A percentile compares a stretch with the other conserved stretches of the same genome.
phyloP scores from a whole-genome alignment of 2,113 vertebrate species.

The Tachuris rubrigastra region DNA sequence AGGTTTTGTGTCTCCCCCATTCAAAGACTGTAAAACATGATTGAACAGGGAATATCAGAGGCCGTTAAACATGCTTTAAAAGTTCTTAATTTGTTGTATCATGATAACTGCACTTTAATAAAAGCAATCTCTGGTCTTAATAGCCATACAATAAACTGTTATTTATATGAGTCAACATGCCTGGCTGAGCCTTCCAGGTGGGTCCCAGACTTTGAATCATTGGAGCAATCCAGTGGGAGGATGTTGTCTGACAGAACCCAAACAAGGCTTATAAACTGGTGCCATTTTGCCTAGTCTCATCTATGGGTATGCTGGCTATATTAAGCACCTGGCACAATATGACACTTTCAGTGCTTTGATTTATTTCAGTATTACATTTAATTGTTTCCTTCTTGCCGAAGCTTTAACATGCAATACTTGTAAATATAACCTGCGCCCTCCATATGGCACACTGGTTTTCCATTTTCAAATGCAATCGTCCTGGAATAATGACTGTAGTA shows the following conservation, averaged over 20 bases:
- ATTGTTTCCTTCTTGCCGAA: constrained; percentile 85
- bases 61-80: constrained; percentile 77
- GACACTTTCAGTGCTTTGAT: constrained; percentile 72
- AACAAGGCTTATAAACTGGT: constrained; percentile 55
- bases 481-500: constrained; percentile 83
- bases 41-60: constrained; percentile 68
- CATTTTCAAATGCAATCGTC: constrained; percentile 84
- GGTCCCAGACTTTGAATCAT: constrained; percentile 73
- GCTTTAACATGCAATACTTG: constrained; percentile 80
- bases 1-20: constrained; percentile 35
- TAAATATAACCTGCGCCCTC: constrained; percentile 79
- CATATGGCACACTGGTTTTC: constrained; percentile 83
- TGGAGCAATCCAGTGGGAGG: constrained; percentile 30
- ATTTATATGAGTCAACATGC: constrained; percentile 74
- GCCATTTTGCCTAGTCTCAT: constrained; percentile 59
- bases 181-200: constrained; percentile 72
- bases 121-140: constrained; percentile 78
- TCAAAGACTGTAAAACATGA: constrained; percentile 72
- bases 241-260: constrained; percentile 21
- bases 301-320: constrained; percentile 57
- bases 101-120: constrained; percentile 82
- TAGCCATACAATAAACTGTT: constrained; percentile 80
- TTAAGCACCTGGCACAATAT: constrained; percentile 67
- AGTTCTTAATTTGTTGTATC: constrained; percentile 81
- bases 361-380: constrained; percentile 81